These are phyloP conservation scores for Caenorhabditis sp. DNA, from an alignment of 2,888 invertebrate species.

Conservation along the genomic window DNA sequence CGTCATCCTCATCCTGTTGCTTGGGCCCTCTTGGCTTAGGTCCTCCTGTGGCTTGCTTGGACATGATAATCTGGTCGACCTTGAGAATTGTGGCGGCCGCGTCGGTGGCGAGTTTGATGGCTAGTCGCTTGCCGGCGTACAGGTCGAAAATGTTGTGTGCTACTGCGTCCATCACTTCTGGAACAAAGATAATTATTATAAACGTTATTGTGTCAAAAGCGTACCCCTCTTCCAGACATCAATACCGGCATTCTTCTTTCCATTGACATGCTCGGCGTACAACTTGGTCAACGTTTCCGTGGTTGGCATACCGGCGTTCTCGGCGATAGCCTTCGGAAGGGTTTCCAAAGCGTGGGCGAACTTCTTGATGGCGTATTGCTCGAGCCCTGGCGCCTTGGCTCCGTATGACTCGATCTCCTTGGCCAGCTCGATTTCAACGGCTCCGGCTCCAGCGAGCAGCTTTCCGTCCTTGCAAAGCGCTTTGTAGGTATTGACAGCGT, in stretches of 20 bases:
- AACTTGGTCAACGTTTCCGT: slow-evolving; percentile 92
- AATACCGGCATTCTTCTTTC: slow-evolving; percentile 90
- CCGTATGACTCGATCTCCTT: slow-evolving; percentile 91
- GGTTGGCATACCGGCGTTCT: slow-evolving; percentile 93
- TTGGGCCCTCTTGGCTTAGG: slow-evolving; percentile 84
- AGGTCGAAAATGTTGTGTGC: slow-evolving; percentile 91
- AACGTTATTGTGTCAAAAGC: not conserved
- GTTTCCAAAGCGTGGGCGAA: slow-evolving; percentile 91
- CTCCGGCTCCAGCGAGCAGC: slow-evolving; percentile 95
- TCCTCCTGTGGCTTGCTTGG: slow-evolving; percentile 85
- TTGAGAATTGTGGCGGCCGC: slow-evolving; percentile 88
- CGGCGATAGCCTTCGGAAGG: slow-evolving; percentile 94
- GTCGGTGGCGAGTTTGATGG: slow-evolving; percentile 94
- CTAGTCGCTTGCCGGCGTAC: slow-evolving; percentile 92
- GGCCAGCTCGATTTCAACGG: slow-evolving; percentile 95
- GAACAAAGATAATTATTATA: slow-evolving; percentile 18
- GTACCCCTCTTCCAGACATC: slow-evolving; percentile 86
- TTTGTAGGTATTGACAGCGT: slow-evolving; percentile 99
- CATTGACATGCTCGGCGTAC: slow-evolving; percentile 94
- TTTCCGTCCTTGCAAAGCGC: slow-evolving; percentile 88
- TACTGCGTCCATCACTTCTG: slow-evolving; percentile 87
- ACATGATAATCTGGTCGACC: slow-evolving; percentile 86
- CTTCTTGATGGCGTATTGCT: slow-evolving; percentile 97
- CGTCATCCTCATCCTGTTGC: slow-evolving; percentile 84
- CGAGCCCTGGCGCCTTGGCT: slow-evolving; percentile 92